These are phyloP conservation scores for Isichthys henryi DNA, from an alignment of 2,113 vertebrate genomes.

Conservation along the genomic window DNA sequence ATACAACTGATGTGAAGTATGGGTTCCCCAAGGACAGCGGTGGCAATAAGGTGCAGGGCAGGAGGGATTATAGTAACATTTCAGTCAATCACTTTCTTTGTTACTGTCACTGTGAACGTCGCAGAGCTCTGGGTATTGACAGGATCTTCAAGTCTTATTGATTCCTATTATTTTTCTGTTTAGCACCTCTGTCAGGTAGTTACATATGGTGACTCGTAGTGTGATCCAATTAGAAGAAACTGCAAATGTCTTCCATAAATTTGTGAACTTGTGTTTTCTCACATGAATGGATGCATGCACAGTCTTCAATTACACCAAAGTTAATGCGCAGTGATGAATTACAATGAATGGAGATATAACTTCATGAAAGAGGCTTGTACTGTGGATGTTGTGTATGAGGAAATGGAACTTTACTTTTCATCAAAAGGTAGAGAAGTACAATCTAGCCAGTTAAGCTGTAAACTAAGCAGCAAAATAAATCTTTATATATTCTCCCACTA, in stretches of 20 bases:
- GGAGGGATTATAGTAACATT: not conserved
- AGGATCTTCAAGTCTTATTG: not conserved
- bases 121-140: not conserved
- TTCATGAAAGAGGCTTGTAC: not conserved
- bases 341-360: not conserved
- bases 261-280: not conserved
- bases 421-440: not conserved
- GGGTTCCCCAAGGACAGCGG: not conserved
- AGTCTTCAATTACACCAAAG: not conserved
- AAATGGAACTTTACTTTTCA: not conserved
- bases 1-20: not conserved
- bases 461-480: not conserved
- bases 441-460: not conserved
- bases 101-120: not conserved
- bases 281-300: not conserved
- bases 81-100: not conserved
- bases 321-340: not conserved
- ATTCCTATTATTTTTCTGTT: not conserved
- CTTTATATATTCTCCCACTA: not conserved
- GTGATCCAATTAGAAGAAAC: not conserved
- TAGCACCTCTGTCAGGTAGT: not conserved
- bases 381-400: not conserved
- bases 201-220: not conserved
- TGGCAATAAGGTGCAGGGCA: not conserved
- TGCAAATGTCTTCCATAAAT: not conserved